A percentile compares a stretch with the other conserved stretches of the same genome.
Evolutionary conservation across 2,113 vertebrate species (phyloP).

Genomic region (Tautogolabrus adspersus): DNA sequence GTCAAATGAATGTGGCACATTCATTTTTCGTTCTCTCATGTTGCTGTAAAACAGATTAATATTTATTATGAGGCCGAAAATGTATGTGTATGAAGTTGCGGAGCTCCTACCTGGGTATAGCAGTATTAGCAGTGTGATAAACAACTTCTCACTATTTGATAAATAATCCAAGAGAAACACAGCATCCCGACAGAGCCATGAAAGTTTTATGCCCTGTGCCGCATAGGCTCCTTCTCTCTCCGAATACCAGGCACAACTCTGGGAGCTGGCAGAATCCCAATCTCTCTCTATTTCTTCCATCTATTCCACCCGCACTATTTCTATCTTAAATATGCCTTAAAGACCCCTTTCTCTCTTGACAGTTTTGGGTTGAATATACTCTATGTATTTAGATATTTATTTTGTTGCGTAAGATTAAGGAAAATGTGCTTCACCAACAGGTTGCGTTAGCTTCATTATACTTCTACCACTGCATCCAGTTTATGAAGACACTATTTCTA

Average conservation of each 20-base stretch:
- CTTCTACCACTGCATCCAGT: conserved; percentile 1
- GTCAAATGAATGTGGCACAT: conserved; percentile 61
- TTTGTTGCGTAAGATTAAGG: not conserved
- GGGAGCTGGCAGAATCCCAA: conserved; percentile 56
- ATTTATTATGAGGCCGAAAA: conserved; percentile 53
- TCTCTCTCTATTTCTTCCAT: conserved; percentile 46
- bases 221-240: conserved; percentile 49
- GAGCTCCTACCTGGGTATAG: conserved; percentile 64
- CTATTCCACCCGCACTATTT: conserved; percentile 36
- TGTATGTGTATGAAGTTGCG: conserved; percentile 41
- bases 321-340: conserved; percentile 48
- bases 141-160: conserved; percentile 79
- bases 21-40: conserved; percentile 50
- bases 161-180: conserved; percentile 83
- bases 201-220: conserved; percentile 79
- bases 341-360: conserved; percentile 14
- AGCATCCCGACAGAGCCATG: conserved; percentile 78
- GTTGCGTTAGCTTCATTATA: conserved; percentile 18
- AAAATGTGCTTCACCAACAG: conserved; percentile 34
- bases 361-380: conserved; percentile 4
- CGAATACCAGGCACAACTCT: conserved; percentile 62
- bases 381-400: conserved; percentile 28
- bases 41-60: conserved; percentile 57
- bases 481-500: conserved; percentile 52
- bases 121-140: conserved; percentile 78